A percentile compares a stretch with the other conserved stretches of the same genome.
These are phyloP conservation scores for Watsonalla binaria DNA, from an alignment of 2,888 invertebrate genomes.

Conservation along the genomic window DNA sequence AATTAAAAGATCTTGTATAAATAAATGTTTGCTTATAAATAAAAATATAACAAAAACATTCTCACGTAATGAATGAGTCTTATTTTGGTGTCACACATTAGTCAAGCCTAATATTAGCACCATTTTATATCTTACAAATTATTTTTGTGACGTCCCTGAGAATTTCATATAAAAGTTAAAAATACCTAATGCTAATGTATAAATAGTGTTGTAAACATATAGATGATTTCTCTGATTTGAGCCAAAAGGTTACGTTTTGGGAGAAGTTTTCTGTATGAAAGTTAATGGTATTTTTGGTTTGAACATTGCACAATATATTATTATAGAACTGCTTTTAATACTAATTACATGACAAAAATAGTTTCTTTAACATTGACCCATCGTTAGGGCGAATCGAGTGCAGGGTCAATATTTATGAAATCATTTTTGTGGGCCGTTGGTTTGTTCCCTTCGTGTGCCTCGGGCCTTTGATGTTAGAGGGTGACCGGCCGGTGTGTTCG, in stretches of 20 bases:
- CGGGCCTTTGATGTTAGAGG: slow-evolving; percentile 36
- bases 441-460: slow-evolving; percentile 37
- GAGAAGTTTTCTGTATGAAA: slow-evolving; percentile 63
- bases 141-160: slow-evolving; percentile 76
- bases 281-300: slow-evolving; percentile 77
- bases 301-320: slow-evolving; percentile 72
- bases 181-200: slow-evolving; percentile 76
- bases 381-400: slow-evolving; percentile 52
- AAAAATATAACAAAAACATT: slow-evolving; percentile 75
- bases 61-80: slow-evolving; percentile 73
- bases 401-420: slow-evolving; percentile 60
- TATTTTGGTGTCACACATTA: slow-evolving; percentile 77
- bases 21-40: slow-evolving; percentile 73
- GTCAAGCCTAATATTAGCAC: slow-evolving; percentile 77
- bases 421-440: slow-evolving; percentile 52
- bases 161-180: slow-evolving; percentile 77
- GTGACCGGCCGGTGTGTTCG: slow-evolving; percentile 31
- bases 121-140: slow-evolving; percentile 74
- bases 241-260: slow-evolving; percentile 64
- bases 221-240: slow-evolving; percentile 72
- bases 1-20: slow-evolving; percentile 71
- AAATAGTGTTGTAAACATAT: slow-evolving; percentile 70
- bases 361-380: slow-evolving; percentile 57
- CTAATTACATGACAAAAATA: slow-evolving; percentile 59
- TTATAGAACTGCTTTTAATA: slow-evolving; percentile 62